phyloP scores from a whole-genome alignment of 2,888 invertebrate genomes.

The Dichetophora obliterata region DNA sequence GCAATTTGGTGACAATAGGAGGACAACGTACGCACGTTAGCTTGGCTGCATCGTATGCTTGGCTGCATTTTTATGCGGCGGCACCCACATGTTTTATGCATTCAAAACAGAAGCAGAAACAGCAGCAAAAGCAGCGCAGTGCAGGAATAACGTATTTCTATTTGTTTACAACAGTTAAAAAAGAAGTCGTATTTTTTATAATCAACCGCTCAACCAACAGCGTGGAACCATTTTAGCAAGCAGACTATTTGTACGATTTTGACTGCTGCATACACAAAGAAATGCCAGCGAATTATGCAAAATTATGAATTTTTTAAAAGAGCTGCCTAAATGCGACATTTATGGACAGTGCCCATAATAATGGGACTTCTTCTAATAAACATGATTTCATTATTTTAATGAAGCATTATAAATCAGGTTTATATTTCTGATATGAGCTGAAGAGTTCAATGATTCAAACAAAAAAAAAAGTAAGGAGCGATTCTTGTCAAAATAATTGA shows the following conservation, averaged over 20 bases:
- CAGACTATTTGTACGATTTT: background rate
- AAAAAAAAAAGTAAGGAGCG: no score
- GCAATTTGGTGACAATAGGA: conserved; percentile 35
- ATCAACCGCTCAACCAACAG: background rate
- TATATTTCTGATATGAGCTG: no score
- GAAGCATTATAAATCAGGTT: no score
- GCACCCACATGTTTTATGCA: background rate
- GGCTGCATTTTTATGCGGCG: conserved; percentile 9
- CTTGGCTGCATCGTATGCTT: background rate
- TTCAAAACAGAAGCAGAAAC: background rate
- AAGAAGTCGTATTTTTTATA: conserved; percentile 1
- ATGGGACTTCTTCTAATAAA: background rate
- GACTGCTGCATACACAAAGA: background rate
- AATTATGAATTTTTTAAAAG: background rate
- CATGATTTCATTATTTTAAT: no score
- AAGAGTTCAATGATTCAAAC: background rate
- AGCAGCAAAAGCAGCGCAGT: background rate
- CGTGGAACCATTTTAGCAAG: background rate
- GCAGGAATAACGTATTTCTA: conserved; percentile 11
- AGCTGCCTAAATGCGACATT: background rate
- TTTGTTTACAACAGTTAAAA: background rate
- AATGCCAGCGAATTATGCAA: background rate
- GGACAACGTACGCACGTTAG: conserved; percentile 48
- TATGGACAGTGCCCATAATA: background rate
- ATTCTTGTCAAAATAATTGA: no score